phyloP scores from a whole-genome alignment of 2,113 vertebrate genomes.

The Brienomyrus brachyistius region DNA sequence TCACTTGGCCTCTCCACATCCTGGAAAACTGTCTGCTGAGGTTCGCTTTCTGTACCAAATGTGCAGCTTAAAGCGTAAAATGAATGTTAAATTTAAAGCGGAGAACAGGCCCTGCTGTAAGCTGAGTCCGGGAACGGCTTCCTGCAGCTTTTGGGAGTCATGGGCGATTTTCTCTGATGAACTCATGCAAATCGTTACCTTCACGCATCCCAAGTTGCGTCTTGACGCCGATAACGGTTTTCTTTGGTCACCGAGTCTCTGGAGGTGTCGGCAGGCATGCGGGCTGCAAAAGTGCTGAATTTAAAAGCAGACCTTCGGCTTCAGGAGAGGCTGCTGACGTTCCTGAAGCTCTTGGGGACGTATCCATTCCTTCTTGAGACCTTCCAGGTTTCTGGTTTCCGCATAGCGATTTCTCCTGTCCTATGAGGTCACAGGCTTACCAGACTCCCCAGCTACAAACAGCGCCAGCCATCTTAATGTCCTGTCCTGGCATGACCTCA shows the following conservation, averaged over 20 bases:
- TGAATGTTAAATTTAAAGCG: neutral
- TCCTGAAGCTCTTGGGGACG: neutral
- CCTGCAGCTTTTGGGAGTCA: neutral
- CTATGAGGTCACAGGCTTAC: neutral
- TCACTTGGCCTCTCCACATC: neutral
- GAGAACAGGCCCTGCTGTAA: neutral
- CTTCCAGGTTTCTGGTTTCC: slow-evolving; percentile 7
- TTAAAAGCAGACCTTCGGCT: neutral
- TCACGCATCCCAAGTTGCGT: neutral
- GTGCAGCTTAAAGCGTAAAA: neutral
- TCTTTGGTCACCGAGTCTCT: neutral
- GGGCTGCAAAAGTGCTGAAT: neutral
- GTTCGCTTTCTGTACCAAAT: neutral
- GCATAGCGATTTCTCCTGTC: neutral
- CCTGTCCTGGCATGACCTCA: neutral
- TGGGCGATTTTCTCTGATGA: neutral
- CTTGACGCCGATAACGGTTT: neutral
- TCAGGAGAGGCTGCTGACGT: neutral
- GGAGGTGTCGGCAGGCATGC: neutral
- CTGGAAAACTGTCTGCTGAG: neutral
- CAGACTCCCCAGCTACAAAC: neutral
- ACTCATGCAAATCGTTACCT: neutral
- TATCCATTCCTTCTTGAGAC: neutral
- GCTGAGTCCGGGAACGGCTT: neutral
- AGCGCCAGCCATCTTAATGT: neutral